Evolutionary conservation across 1,140 invertebrate genomes (phyloP), one percentile per base, ranked within the genome.

Genomic region (Frieseomelitta varia): DNA sequence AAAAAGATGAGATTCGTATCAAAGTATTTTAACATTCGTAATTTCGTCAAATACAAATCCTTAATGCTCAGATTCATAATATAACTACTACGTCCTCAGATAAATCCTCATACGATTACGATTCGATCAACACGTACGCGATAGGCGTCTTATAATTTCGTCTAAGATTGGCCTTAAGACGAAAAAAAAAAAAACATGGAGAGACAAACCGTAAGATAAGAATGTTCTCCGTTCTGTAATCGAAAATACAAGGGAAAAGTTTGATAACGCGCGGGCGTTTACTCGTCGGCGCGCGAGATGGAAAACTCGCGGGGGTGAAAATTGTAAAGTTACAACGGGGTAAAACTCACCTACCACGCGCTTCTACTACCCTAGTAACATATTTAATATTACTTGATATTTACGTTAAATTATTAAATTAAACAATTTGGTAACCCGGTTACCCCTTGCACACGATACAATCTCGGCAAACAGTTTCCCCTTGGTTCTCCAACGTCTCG

Each of bases 361-460:
- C 21, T 88, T 75, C 87, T 88, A 85, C 84, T 88, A 79, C 56
- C 87, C 87, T 88, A 88, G 87, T 88, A 88, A 88, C 65, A 88
- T 88, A 88, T 88, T 88, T 88, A 88, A 88, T 88, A 85, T 88
- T 88, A 88, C 87, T 88, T 88, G 87, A 88, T 88, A 85, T 88
- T 88, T 88, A 88, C 87, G 87, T 88, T 88, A 88, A 88, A 88
- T 88, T 88, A 88, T 88, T 88, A 88, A 88, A 88, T 88, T 88
- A 88, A 88, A 88, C 87, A 88, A 88, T 88, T 81, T 72, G 61
- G 21, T 82, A 74, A 78, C 82, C 81, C 65, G 47, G 84, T 88
- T 85, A 75, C 67, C 55, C 39, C 21, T 15, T 53, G 8, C 24
- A 19, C 65, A 1, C 6, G 3, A 27, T 79, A 73, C 77, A 72